Evolutionary conservation across 2,888 invertebrate species (phyloP).

Genomic region (Lycaena phlaeas): DNA sequence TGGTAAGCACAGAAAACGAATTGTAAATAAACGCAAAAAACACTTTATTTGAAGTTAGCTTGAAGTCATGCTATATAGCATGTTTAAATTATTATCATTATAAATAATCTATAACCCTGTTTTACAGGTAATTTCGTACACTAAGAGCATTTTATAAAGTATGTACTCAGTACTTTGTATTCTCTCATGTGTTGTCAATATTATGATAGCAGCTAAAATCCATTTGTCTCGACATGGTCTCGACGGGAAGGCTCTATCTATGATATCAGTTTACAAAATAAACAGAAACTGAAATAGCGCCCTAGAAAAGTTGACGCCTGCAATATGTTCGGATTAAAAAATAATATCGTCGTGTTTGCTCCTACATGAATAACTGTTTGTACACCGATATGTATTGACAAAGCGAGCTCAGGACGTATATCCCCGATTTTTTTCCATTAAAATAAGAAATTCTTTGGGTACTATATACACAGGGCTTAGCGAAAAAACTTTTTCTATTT

Average conservation of each 20-base stretch:
- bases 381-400: conserved; percentile 9
- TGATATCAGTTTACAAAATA: conserved; percentile 28
- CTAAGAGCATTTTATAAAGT: no score
- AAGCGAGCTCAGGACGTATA: not conserved
- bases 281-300: conserved; percentile 29
- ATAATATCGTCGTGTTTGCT: conserved; percentile 11
- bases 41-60: no score
- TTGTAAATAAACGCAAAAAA: no score
- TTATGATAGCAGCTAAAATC: conserved; percentile 3
- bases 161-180: not conserved
- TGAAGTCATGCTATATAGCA: no score
- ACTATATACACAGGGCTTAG: not conserved
- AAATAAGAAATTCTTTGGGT: not conserved
- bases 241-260: conserved; percentile 8
- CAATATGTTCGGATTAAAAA: conserved; percentile 14
- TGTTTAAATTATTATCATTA: no score
- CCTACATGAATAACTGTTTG: conserved; percentile 8
- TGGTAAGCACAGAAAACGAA: no score
- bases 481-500: no score
- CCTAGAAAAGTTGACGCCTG: conserved; percentile 12
- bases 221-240: not conserved
- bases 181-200: not conserved
- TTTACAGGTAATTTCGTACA: no score
- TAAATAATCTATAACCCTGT: no score
- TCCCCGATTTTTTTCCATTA: not conserved